Base-by-base conservation (phyloP, 2,888 invertebrate genomes). In the Drosophila flavopinicola region DNA sequence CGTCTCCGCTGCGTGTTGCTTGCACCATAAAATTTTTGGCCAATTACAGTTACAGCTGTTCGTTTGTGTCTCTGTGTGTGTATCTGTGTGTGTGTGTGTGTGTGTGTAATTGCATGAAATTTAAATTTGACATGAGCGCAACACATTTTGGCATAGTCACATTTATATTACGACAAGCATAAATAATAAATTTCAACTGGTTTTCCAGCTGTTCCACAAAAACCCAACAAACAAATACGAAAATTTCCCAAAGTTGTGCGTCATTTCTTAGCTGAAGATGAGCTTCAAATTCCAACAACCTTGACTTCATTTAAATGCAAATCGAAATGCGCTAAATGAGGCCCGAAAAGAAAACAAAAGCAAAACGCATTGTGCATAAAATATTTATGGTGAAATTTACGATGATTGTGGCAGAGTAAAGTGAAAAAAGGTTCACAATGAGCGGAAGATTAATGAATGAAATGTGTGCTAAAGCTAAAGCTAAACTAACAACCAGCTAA, bases 1-100 rank as follows among this genome's bases (percentile, higher is more conserved):
- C 48, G 44, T 47, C 61, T 56, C 56, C 56, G 23, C 48, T 30
- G n/a, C n/a, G n/a, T n/a, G 54, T 48, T 72, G 72, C 54, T 66
- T 60, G 74, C 54, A 45, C 64, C 74, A 75, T 84, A 85, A 84
- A 85, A 84, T 84, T 85, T 85, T 74, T 76, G 56, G 75, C 75
- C 84, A 85, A 84, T 84, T 85, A 85, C 85, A 71, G 72, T 83
- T 85, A 83, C 61, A 64, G 56, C 59, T 59, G 56, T 52, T 71
- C 30, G 44, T 29, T 29, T 49, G 42, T 54, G 39, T 29, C 9
- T 48, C 52, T 41, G 32, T 27, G 37, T 27, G 25, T 37, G 37
- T 23, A 17, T 25, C 25, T 57, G 58, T 53, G 1, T 20, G 15
- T 66, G 48, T 47, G 35, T 53, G 37, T 60, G 30, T 65, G 39